Evolutionary conservation across 1,140 invertebrate species (phyloP).

Genomic region (Drosophila littoralis): DNA sequence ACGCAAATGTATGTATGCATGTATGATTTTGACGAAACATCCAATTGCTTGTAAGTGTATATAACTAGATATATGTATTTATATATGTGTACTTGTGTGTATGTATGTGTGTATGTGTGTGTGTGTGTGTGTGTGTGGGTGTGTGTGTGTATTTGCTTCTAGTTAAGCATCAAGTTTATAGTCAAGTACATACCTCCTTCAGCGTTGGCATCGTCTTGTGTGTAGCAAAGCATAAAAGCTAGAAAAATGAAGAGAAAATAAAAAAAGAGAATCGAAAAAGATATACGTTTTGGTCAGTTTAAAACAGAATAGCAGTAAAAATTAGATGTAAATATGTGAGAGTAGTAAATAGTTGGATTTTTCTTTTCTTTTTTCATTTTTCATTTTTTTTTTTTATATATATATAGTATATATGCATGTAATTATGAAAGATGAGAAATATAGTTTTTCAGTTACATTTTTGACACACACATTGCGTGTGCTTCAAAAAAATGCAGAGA

Average conservation of each 20-base stretch:
- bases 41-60: conserved; percentile 18
- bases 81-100: neutral
- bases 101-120: neutral
- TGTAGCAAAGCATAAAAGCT: conserved; percentile 97
- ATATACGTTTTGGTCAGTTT: conserved; percentile 74
- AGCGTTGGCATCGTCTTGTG: conserved; percentile 93
- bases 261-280: conserved; percentile 78
- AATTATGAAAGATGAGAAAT: conserved; percentile 12
- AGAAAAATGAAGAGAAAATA: conserved; percentile 84
- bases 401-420: conserved; percentile 1
- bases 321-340: conserved; percentile 29
- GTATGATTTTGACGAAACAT: conserved; percentile 6
- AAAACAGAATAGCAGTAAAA: conserved; percentile 69
- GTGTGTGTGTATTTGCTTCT: conserved; percentile 17
- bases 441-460: neutral
- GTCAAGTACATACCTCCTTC: conserved; percentile 92
- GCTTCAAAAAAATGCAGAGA: neutral
- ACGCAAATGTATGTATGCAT: conserved; percentile 15
- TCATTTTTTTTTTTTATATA: no score
- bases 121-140: conserved; percentile 19
- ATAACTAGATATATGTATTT: conserved; percentile 18
- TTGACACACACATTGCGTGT: neutral
- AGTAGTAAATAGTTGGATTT: conserved; percentile 18
- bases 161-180: conserved; percentile 47
- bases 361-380: no score